phyloP scores from a whole-genome alignment of 1,140 invertebrate species.

The Lepidurus arcticus region DNA sequence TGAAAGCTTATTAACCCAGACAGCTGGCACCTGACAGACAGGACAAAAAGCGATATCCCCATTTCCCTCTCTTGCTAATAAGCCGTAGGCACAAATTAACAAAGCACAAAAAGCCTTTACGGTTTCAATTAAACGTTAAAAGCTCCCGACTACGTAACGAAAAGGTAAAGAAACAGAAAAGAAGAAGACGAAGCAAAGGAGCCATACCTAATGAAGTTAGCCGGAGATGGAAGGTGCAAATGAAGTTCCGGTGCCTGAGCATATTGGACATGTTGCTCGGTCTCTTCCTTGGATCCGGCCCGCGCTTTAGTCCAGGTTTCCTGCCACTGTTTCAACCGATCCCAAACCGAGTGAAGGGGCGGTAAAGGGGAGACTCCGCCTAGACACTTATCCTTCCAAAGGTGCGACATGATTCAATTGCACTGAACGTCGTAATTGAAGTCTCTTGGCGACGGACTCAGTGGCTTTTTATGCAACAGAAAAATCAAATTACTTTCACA shows the following conservation, averaged over 20 bases:
- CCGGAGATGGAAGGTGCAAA: slow-evolving; percentile 6
- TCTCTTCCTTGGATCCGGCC: neutral
- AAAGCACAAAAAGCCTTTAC: neutral
- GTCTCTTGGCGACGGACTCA: neutral
- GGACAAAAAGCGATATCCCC: neutral
- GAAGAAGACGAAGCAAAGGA: neutral
- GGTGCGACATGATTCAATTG: slow-evolving; percentile 4
- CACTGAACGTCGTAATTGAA: neutral
- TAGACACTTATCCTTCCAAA: neutral
- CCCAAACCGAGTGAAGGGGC: neutral
- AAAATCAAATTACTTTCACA: neutral
- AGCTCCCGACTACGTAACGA: neutral
- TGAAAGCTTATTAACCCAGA: neutral
- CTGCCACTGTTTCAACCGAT: slow-evolving; percentile 1
- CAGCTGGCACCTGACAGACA: neutral
- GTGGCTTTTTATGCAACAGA: neutral
- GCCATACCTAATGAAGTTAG: neutral
- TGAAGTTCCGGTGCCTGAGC: slow-evolving; percentile 12
- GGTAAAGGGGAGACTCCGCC: neutral
- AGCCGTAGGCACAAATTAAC: neutral
- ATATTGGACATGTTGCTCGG: neutral
- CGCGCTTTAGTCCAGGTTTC: slow-evolving; percentile 8
- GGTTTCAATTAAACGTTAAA: slow-evolving; percentile 7
- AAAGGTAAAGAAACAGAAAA: neutral
- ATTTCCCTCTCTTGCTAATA: neutral